phyloP scores from a whole-genome alignment of 2,888 invertebrate species.

The Pantelozetes paolii region DNA sequence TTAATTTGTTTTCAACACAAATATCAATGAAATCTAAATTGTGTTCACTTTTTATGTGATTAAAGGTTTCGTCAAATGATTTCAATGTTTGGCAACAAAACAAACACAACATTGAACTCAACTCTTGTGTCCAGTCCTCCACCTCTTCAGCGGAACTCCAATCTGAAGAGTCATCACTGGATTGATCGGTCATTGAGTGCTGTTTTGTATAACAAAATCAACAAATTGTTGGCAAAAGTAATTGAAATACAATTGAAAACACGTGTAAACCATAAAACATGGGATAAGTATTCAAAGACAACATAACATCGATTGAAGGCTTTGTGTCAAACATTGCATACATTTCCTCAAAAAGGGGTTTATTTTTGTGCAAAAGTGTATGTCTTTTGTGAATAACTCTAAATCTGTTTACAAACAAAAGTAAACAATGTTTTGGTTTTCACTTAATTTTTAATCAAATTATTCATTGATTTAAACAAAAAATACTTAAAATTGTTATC shows the following conservation, averaged over 20 bases:
- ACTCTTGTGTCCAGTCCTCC: conserved; percentile 32
- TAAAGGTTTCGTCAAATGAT: conserved; percentile 50
- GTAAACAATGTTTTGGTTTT: no score
- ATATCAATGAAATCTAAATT: conserved; percentile 52
- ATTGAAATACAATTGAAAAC: not conserved
- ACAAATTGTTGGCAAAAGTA: no score
- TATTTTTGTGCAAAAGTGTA: no score
- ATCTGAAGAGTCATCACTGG: conserved; percentile 25
- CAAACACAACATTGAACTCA: conserved; percentile 58
- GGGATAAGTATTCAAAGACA: not conserved
- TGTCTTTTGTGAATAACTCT: no score
- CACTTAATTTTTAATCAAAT: no score
- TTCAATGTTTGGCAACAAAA: conserved; percentile 65
- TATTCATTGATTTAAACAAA: no score
- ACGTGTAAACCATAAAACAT: not conserved
- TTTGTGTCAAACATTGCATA: no score
- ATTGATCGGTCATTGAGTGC: not conserved
- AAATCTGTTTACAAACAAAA: no score
- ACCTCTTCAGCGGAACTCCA: conserved; percentile 31
- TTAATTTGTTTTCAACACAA: conserved; percentile 59
- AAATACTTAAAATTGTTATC: not conserved
- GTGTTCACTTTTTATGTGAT: conserved; percentile 46
- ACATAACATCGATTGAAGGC: no score
- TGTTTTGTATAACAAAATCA: not conserved
- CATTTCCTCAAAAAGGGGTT: no score